Percentiles rank a stretch among this genome's conserved stretches.
These are phyloP conservation scores for Pemphredon lugubris DNA, from an alignment of 2,888 invertebrate species.

Conservation along the genomic window DNA sequence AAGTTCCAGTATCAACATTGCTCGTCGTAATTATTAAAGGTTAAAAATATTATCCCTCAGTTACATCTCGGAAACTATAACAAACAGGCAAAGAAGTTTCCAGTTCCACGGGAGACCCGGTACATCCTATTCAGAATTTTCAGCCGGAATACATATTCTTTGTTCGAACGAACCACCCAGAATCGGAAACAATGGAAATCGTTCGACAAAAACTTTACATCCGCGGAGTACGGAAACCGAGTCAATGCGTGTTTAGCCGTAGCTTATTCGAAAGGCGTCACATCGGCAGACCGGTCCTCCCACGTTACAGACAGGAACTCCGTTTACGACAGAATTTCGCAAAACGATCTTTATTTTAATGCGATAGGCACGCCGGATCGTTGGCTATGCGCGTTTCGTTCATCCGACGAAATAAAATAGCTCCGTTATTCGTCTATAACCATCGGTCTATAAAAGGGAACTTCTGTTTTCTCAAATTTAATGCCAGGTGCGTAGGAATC, in stretches of 20 bases:
- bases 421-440: constrained; percentile 9
- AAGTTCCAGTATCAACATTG: too few species aligned
- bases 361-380: constrained; percentile 3
- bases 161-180: too few species aligned
- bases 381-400: background rate
- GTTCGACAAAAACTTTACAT: background rate
- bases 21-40: too few species aligned
- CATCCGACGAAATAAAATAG: background rate
- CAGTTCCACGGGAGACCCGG: too few species aligned
- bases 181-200: background rate
- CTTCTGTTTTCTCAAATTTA: constrained; percentile 29
- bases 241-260: constrained; percentile 26
- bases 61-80: too few species aligned
- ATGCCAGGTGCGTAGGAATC: constrained; percentile 43
- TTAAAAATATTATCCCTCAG: too few species aligned
- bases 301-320: constrained; percentile 40
- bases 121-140: too few species aligned
- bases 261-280: constrained; percentile 50
- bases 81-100: too few species aligned
- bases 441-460: constrained; percentile 25
- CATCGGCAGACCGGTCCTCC: constrained; percentile 55
- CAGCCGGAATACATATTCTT: too few species aligned
- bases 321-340: constrained; percentile 55
- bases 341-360: constrained; percentile 35
- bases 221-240: constrained; percentile 26